Conservation (phyloP, 2,113 vertebrate genomes). For the Copsychus sechellarum region DNA sequence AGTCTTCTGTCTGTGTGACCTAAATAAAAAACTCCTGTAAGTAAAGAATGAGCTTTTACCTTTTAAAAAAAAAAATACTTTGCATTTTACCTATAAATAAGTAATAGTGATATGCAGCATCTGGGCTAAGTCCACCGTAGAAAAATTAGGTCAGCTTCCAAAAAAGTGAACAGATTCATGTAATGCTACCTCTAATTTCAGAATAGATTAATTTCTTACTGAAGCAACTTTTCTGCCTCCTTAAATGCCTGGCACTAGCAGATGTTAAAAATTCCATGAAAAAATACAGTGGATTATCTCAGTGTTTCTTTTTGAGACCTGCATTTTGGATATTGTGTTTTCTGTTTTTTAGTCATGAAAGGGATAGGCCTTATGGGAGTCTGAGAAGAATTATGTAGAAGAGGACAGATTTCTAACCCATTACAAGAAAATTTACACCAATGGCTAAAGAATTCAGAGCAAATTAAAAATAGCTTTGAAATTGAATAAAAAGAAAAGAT, state of each 20-base stretch:
- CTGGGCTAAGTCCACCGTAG: neutral
- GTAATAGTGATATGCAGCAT: neutral
- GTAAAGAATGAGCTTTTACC: neutral
- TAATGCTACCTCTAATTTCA: neutral
- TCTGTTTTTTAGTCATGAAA: neutral
- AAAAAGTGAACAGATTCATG: neutral
- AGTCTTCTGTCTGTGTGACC: neutral
- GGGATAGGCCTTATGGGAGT: neutral
- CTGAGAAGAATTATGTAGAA: neutral
- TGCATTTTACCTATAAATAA: slow-evolving; percentile 29
- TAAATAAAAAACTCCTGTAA: neutral
- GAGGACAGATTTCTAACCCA: neutral
- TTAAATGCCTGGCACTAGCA: neutral
- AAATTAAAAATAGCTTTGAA: neutral
- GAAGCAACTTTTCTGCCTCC: neutral
- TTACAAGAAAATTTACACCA: neutral
- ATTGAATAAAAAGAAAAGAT: neutral
- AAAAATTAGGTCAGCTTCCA: neutral
- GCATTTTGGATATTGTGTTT: neutral
- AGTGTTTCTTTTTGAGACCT: neutral
- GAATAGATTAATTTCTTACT: neutral
- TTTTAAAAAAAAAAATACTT: neutral
- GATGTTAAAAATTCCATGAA: neutral
- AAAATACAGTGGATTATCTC: neutral
- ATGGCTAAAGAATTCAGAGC: neutral